A percentile compares a stretch with the other conserved stretches of the same genome.
These are phyloP conservation scores for Babylonia areolata DNA, from an alignment of 1,140 invertebrate genomes.

Conservation along the genomic window DNA sequence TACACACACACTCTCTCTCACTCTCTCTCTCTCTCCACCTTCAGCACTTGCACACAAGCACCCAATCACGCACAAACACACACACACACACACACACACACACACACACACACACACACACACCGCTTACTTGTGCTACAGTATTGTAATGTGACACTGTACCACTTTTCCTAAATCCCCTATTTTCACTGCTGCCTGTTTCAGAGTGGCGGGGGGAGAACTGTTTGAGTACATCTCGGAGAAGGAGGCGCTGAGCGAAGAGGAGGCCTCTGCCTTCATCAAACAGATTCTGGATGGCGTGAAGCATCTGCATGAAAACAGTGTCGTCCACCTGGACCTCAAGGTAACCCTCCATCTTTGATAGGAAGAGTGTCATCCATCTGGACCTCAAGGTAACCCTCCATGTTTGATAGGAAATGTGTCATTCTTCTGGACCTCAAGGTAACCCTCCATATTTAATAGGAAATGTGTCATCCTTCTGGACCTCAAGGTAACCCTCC, in stretches of 20 bases:
- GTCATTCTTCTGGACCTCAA: conserved; percentile 80
- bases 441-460: conserved; percentile 74
- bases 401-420: conserved; percentile 75
- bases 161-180: no score
- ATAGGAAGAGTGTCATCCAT: conserved; percentile 78
- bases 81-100: no score
- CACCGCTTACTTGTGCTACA: no score
- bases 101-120: no score
- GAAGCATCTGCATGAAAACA: conserved; percentile 78
- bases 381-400: conserved; percentile 78
- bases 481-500: conserved; percentile 77
- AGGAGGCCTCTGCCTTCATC: conserved; percentile 77
- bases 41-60: no score
- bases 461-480: conserved; percentile 78
- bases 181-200: no score
- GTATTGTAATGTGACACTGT: no score
- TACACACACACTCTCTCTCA: no score
- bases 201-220: conserved; percentile 79
- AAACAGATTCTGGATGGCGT: conserved; percentile 79
- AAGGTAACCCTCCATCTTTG: conserved; percentile 76
- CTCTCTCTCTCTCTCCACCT: no score
- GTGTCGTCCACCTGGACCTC: conserved; percentile 79
- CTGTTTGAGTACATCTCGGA: conserved; percentile 80
- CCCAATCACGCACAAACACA: no score
- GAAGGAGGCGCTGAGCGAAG: conserved; percentile 78